A percentile compares a stretch with the other conserved stretches of the same genome.
Evolutionary conservation across 2,888 invertebrate genomes (phyloP).

Genomic region (Odiellus spinosus): DNA sequence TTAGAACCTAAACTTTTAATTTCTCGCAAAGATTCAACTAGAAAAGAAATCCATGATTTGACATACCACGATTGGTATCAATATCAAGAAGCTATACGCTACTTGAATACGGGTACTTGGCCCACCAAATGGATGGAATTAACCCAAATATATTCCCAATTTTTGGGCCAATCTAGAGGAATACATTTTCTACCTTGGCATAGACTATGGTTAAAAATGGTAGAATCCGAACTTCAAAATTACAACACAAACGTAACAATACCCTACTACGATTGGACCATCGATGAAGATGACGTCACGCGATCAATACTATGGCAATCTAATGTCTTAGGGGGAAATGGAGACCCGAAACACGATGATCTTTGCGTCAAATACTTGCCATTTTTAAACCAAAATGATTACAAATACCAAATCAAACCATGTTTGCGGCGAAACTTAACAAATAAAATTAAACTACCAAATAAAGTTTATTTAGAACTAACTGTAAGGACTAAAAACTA

Average conservation of each 20-base stretch:
- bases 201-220: conserved; percentile 24
- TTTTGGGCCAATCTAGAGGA: conserved; percentile 25
- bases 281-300: conserved; percentile 25
- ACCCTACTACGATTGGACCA: conserved; percentile 30
- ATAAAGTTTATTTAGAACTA: conserved; percentile 25
- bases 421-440: conserved; percentile 27
- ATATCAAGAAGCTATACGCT: conserved; percentile 25
- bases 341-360: conserved; percentile 18
- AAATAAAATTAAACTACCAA: conserved; percentile 23
- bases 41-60: conserved; percentile 28
- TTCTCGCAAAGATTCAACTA: conserved; percentile 21
- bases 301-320: conserved; percentile 26
- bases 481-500: conserved; percentile 23
- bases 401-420: conserved; percentile 26
- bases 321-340: conserved; percentile 27
- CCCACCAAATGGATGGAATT: conserved; percentile 26
- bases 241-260: conserved; percentile 26
- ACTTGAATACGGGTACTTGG: conserved; percentile 20
- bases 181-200: conserved; percentile 27
- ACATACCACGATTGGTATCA: conserved; percentile 23
- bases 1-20: too few relatives aligned
- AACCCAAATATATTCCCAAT: conserved; percentile 23
- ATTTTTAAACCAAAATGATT: conserved; percentile 25
- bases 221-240: conserved; percentile 25
- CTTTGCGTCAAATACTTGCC: conserved; percentile 28